phyloP scores from a whole-genome alignment of 2,797 vertebrate species.

The Echiichthys vipera region DNA sequence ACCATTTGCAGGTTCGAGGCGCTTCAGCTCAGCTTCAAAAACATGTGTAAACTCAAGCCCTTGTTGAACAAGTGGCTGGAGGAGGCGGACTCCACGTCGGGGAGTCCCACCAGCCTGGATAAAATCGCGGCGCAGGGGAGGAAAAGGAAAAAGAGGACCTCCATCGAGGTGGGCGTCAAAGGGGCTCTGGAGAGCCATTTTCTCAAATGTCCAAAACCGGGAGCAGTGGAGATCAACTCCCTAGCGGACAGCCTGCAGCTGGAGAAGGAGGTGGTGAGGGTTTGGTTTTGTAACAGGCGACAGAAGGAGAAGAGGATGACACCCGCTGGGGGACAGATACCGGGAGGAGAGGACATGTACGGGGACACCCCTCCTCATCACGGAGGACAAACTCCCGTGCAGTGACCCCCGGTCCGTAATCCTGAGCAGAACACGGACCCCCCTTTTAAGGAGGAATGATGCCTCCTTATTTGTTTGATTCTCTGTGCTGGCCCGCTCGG shows the following conservation, averaged over 20 bases:
- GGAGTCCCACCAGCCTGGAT: slow-evolving; percentile 98
- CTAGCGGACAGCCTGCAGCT: slow-evolving; percentile 98
- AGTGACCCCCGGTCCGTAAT: slow-evolving; percentile 84
- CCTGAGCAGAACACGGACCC: slow-evolving; percentile 54
- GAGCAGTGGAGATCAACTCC: slow-evolving; percentile 96
- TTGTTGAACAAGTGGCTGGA: slow-evolving; percentile 99
- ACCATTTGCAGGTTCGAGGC: slow-evolving; percentile 99
- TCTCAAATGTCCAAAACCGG: slow-evolving; percentile 98
- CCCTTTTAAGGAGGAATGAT: slow-evolving; percentile 60
- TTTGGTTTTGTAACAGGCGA: slow-evolving; percentile 99
- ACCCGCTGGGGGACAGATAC: slow-evolving; percentile 92
- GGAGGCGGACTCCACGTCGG: slow-evolving; percentile 97
- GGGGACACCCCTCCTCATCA: slow-evolving; percentile 97
- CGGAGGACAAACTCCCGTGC: slow-evolving; percentile 96
- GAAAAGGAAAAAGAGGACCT: slow-evolving; percentile 98
- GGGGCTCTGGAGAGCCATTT: slow-evolving; percentile 99
- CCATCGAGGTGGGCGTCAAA: slow-evolving; percentile 98
- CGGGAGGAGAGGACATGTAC: slow-evolving; percentile 96
- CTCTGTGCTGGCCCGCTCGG: slow-evolving; percentile 80
- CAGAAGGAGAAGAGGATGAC: slow-evolving; percentile 99
- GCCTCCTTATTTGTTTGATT: slow-evolving; percentile 74
- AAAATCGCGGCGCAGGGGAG: slow-evolving; percentile 98
- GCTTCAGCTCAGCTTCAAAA: slow-evolving; percentile 99
- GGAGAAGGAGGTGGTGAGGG: slow-evolving; percentile 99
- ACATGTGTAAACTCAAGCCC: slow-evolving; percentile 99